Evolutionary conservation across 2,797 vertebrate species (phyloP), one percentile per base, ranked within the genome.

Genomic region (Megaceryle alcyon): DNA sequence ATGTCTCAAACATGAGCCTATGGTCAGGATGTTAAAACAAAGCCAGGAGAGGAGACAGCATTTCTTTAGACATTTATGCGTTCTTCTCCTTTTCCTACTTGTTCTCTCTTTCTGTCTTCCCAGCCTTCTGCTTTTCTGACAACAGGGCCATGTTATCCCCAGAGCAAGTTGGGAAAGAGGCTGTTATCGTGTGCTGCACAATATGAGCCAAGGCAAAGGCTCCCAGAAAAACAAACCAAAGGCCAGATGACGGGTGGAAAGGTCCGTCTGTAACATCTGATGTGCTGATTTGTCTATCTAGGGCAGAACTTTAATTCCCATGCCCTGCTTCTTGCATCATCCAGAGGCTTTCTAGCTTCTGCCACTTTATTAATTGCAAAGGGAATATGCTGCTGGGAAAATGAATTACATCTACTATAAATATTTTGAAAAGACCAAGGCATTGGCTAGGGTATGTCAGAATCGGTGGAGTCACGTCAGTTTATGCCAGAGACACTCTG

Each of bases 401-500:
- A 89, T 39, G 12, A 88, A 75, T 86, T 57, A 49, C 60, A 80
- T 68, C n/a, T 53, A 73, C 69, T 46, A 18, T 41, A 94, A 96
- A 92, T 73, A 82, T 82, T 96, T 97, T 96, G 70, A 82, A 87
- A 95, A 86, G 81, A 73, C 48, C 44, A 69, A 80, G 57, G 20
- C 71, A 70, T 49, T 1, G 7, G 63, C 66, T 84, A 49, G 48
- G 25, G 18, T n/a, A 87, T 0, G 0, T 86, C 66, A 76, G 73
- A 94, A 75, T 26, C n/a, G 3, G 23, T n/a, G 63, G 28, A 92
- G 35, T 73, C 56, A 21, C 1, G 0, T 63, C 78, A 88, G 21
- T 71, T 84, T 71, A 56, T 73, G 71, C 70, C 88, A 92, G 63
- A 82, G 51, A 86, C 1, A 76, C 44, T 91, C 48, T 81, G 88